Percentiles rank a stretch among this genome's conserved stretches.
phyloP scores from a whole-genome alignment of 2,888 invertebrate genomes.

The Cecidostiba fungosa region DNA sequence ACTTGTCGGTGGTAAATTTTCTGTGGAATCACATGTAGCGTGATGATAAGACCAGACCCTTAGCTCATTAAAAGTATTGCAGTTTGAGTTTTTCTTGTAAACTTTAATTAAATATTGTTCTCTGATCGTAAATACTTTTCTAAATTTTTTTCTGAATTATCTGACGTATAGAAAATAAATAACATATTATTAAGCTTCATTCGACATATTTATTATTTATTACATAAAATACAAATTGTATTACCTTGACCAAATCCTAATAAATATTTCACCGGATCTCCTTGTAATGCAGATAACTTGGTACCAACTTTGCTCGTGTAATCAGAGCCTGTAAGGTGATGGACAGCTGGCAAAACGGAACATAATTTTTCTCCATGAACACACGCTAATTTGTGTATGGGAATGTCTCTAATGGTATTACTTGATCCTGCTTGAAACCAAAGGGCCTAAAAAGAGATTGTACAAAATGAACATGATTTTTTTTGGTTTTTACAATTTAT shows the following conservation, averaged over 20 bases:
- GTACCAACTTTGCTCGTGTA: conserved; percentile 33
- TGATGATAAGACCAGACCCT: conserved; percentile 7
- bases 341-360: background rate
- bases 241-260: conserved; percentile 25
- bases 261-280: background rate
- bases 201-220: background rate
- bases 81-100: background rate
- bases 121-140: background rate
- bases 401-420: background rate
- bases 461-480: background rate
- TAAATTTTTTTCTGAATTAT: background rate
- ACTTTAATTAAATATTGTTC: conserved; percentile 34
- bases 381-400: background rate
- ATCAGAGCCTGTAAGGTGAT: conserved; percentile 4
- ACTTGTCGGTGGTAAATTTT: conserved; percentile 25
- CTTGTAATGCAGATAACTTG: background rate
- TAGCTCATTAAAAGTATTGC: conserved; percentile 12
- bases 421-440: background rate
- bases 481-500: background rate
- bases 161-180: background rate
- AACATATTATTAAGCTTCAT: background rate
- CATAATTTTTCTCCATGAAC: background rate
- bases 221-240: background rate
- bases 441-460: background rate
- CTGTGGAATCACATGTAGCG: background rate